Evolutionary conservation across 2,888 invertebrate genomes (phyloP).

Genomic region (Flabesymbios commensalis): DNA sequence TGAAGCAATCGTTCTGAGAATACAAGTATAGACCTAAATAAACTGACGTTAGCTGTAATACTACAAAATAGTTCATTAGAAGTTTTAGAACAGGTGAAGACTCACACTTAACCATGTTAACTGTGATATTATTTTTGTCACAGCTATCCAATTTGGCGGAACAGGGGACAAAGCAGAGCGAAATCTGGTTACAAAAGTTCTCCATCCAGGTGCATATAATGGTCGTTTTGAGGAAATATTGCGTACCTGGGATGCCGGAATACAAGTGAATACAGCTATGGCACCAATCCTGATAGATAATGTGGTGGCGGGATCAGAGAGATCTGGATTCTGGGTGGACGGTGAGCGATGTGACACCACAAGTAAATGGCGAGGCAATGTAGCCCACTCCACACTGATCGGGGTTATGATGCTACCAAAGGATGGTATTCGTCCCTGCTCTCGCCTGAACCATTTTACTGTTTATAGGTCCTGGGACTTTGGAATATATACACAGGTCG

Average conservation of each 20-base stretch:
- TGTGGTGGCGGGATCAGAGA: constrained; percentile 46
- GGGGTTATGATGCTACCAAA: constrained; percentile 37
- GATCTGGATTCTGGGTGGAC: constrained; percentile 30
- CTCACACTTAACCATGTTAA: too few relatives aligned
- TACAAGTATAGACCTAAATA: too few relatives aligned
- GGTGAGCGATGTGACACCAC: constrained; percentile 19
- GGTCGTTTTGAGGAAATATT: constrained; percentile 40
- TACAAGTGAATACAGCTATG: constrained; percentile 30
- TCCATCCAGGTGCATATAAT: constrained; percentile 47
- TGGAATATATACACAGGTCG: constrained; percentile 44
- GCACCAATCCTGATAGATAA: constrained; percentile 34
- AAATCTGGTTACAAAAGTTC: constrained; percentile 44
- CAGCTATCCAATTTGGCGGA: too few relatives aligned
- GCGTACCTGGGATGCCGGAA: constrained; percentile 38
- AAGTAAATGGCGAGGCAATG: constrained; percentile 36
- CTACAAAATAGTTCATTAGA: too few relatives aligned
- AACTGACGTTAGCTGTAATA: too few relatives aligned
- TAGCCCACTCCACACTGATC: constrained; percentile 37
- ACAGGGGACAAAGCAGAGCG: not conserved
- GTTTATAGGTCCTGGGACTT: constrained; percentile 44
- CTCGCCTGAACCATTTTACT: constrained; percentile 34
- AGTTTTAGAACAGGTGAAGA: too few relatives aligned
- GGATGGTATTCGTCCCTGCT: constrained; percentile 25
- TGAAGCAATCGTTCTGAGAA: too few relatives aligned
- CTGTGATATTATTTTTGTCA: too few relatives aligned